These are phyloP conservation scores for Cryptocheilus praepositus DNA, from an alignment of 2,888 invertebrate genomes.

Conservation along the genomic window DNA sequence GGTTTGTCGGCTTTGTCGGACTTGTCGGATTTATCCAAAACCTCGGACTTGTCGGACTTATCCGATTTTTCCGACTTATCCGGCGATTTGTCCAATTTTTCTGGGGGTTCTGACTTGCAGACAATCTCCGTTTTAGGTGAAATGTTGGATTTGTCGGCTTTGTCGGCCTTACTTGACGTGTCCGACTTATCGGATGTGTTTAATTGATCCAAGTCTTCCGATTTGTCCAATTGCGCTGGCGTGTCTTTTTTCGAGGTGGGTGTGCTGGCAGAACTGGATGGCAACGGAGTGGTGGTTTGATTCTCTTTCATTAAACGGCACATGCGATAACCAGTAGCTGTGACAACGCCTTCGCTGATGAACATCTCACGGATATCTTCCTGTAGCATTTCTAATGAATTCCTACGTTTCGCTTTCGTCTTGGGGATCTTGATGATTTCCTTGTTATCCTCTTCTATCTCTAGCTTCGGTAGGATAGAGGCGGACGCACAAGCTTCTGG, in stretches of 20 bases:
- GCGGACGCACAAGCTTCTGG: not conserved
- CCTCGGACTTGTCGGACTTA: too few relatives aligned
- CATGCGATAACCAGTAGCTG: slow-evolving; percentile 81
- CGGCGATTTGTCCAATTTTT: not conserved
- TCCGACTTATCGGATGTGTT: not conserved
- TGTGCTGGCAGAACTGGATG: slow-evolving; percentile 12
- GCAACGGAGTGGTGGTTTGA: slow-evolving; percentile 30
- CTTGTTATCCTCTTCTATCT: slow-evolving; percentile 33
- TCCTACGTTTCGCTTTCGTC: slow-evolving; percentile 63
- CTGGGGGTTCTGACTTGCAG: too few relatives aligned
- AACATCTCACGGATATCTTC: slow-evolving; percentile 85
- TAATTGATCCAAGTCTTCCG: too few relatives aligned
- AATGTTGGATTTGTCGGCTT: not conserved
- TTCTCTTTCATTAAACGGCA: slow-evolving; percentile 79
- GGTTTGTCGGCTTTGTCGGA: slow-evolving; percentile 17
- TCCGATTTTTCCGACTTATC: too few relatives aligned
- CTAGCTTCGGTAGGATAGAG: slow-evolving; percentile 11
- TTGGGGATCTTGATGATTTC: slow-evolving; percentile 39
- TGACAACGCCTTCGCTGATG: slow-evolving; percentile 80
- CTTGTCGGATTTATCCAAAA: not conserved
- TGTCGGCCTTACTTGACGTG: not conserved
- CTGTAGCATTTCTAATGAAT: slow-evolving; percentile 81
- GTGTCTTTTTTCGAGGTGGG: not conserved
- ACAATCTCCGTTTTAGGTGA: too few relatives aligned
- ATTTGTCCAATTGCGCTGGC: too few relatives aligned